Base-by-base conservation (phyloP, 1,140 invertebrate species). In the Magallana ariakensis region DNA sequence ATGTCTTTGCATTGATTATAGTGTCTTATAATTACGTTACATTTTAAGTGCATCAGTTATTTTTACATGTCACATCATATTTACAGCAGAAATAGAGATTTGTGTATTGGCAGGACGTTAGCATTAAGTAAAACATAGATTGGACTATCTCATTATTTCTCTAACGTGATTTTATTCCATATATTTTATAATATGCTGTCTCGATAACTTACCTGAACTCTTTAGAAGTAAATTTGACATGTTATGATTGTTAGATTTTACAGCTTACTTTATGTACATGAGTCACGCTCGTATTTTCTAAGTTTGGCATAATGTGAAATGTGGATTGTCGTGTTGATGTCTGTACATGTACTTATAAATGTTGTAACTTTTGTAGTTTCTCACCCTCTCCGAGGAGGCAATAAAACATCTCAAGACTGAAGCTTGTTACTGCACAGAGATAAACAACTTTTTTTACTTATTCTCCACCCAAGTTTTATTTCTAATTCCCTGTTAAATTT, bases 331-430 rank as follows among this genome's bases (percentile, higher is more conserved):
- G 0, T 46, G n/a, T 80, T 80, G 15, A 15, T 80, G 75, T 46
- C 46, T 80, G 75, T 80, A 22, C 46, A 15, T 80, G 22, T 33
- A 19, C 46, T 80, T 46, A 33, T 80, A 80, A 15, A 53, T 22
- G 26, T 80, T 80, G 70, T 80, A 33, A 10, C 15, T 19, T 80
- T 80, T 80, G 22, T 53, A 80, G 70, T 80, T 53, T 80, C 46
- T 80, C 26, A 80, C 70, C 19, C 70, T 80, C 70, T 33, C 70
- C 46, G 70, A 80, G 70, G 70, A 80, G 70, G 70, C 70, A 80
- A 80, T 80, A 80, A 80, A 80, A 33, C 70, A 80, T 26, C 70
- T 13, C 26, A 26, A 26, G 9, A 1, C 13, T 16, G 15, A 82
- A 15, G 54, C 80, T 80, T 80, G 22, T 80, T 53, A 33, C 70